These are phyloP conservation scores for Troglohyphantes excavatus DNA, from an alignment of 2,888 invertebrate species.

Conservation along the genomic window DNA sequence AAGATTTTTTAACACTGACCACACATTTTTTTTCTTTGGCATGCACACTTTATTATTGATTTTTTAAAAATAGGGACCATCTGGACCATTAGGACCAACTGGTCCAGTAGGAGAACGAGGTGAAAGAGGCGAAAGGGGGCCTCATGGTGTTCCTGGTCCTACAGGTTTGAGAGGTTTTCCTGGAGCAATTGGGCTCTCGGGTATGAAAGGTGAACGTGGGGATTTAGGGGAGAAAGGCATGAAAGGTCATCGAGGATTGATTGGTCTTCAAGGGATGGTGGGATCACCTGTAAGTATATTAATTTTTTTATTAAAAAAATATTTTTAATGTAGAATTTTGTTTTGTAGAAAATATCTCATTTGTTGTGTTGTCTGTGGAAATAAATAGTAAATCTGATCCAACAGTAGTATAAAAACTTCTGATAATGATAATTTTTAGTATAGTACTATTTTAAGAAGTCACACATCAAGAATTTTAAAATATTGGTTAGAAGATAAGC, in stretches of 20 bases:
- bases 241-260: slow-evolving; percentile 92
- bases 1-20: background rate
- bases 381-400: background rate
- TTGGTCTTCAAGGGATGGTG: slow-evolving; percentile 90
- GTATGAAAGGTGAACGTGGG: slow-evolving; percentile 86
- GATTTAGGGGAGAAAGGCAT: slow-evolving; percentile 88
- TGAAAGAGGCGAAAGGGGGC: slow-evolving; percentile 81
- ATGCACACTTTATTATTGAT: too few species aligned
- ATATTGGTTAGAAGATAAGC: too few species aligned
- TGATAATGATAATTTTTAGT: too few species aligned
- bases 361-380: background rate
- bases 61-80: slow-evolving; percentile 64
- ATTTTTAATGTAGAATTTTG: background rate
- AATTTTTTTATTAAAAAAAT: background rate
- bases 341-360: background rate
- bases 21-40: too few species aligned
- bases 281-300: slow-evolving; percentile 85
- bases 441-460: too few species aligned
- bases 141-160: slow-evolving; percentile 83
- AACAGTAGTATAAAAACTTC: background rate
- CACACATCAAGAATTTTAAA: too few species aligned
- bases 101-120: slow-evolving; percentile 81
- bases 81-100: slow-evolving; percentile 80
- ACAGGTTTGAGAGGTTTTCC: slow-evolving; percentile 86
- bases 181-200: slow-evolving; percentile 91